Evolutionary conservation across 2,797 vertebrate species (phyloP).

Genomic region (Phoebastria nigripes): DNA sequence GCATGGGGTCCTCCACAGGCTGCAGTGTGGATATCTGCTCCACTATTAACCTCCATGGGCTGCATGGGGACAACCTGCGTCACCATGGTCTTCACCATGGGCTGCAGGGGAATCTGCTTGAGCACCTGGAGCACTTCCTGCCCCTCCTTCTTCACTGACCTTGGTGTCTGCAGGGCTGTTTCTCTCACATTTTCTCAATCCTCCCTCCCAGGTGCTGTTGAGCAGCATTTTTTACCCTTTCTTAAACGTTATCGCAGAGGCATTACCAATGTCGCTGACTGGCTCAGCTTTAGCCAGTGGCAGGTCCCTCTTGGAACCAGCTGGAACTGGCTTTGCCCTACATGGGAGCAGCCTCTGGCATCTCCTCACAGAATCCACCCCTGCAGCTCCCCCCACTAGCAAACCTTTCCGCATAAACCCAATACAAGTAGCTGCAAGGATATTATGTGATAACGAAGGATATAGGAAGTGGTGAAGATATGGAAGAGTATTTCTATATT

Average conservation of each 20-base stretch:
- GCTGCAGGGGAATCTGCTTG: not conserved
- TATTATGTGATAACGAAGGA: not conserved
- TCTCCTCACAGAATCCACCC: not conserved
- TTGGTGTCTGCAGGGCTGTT: not conserved
- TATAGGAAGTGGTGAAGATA: not conserved
- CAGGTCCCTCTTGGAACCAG: not conserved
- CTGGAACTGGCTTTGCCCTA: not conserved
- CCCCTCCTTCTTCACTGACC: not conserved
- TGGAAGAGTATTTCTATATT: not conserved
- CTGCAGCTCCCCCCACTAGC: not conserved
- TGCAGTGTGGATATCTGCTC: not conserved
- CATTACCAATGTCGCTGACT: fast-evolving
- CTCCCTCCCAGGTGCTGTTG: not conserved
- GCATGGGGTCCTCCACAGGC: fast-evolving
- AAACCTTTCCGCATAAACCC: not conserved
- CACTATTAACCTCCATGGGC: not conserved
- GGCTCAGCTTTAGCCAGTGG: not conserved
- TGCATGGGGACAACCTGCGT: not conserved
- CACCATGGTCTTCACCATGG: not conserved
- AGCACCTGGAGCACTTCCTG: fast-evolving
- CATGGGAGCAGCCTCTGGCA: not conserved
- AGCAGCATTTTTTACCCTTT: not conserved
- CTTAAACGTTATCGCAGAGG: not conserved
- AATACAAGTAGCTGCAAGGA: not conserved
- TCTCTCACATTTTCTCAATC: not conserved